Conservation (phyloP, 2,797 vertebrate genomes). For the Sciurus carolinensis region DNA sequence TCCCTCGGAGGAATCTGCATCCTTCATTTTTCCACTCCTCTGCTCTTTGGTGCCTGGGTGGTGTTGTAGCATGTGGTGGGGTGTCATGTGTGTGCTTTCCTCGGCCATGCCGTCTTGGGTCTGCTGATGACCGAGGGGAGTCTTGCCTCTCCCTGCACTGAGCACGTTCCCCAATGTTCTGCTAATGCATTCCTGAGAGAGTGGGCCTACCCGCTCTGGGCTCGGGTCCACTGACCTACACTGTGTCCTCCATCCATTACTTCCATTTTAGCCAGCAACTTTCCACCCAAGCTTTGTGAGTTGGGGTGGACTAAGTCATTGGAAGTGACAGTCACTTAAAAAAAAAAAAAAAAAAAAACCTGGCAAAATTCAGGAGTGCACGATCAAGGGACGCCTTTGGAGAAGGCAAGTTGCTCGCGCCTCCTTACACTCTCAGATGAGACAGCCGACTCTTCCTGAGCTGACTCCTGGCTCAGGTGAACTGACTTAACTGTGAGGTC, state of each 20-base stretch:
- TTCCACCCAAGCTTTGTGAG: neutral
- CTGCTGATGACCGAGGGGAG: neutral
- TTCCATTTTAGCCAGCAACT: neutral
- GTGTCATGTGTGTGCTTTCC: fast-evolving
- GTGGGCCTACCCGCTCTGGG: neutral
- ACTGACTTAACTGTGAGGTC: constrained; percentile 56
- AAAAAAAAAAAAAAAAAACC: constrained; percentile 13
- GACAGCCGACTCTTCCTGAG: neutral
- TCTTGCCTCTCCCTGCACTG: neutral
- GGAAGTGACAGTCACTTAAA: constrained; percentile 63
- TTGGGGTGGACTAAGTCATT: constrained; percentile 28
- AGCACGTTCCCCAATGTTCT: neutral
- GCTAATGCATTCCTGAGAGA: neutral
- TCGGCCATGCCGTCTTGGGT: neutral
- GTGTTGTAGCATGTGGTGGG: neutral
- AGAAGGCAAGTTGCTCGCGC: constrained; percentile 11
- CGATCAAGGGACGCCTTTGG: neutral
- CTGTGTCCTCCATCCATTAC: neutral
- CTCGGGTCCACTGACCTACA: neutral
- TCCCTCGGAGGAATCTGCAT: neutral
- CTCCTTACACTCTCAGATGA: neutral
- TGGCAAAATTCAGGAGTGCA: neutral
- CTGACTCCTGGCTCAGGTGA: constrained; percentile 22
- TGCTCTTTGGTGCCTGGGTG: neutral
- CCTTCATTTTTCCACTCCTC: neutral